These are phyloP conservation scores for Heteropelma amictum DNA, from an alignment of 2,888 invertebrate genomes.

Conservation along the genomic window DNA sequence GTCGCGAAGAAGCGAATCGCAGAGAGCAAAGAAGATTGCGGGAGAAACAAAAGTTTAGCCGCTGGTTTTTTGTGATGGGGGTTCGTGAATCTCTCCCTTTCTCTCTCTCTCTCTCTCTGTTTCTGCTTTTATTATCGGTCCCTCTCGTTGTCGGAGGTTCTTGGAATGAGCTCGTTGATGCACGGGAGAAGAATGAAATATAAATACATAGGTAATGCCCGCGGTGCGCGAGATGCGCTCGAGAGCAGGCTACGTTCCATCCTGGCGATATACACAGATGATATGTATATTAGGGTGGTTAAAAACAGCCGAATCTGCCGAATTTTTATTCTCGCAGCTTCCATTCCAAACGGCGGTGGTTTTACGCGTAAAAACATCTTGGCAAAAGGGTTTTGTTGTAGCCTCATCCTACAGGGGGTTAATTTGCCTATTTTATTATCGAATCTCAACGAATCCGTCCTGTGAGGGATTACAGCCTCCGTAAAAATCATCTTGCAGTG, in stretches of 20 bases:
- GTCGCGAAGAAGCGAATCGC: no score
- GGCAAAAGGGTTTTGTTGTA: no score
- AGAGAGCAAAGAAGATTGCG: neutral
- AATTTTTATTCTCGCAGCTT: no score
- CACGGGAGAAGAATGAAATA: constrained; percentile 38
- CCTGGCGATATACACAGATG: constrained; percentile 37
- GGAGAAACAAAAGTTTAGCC: neutral
- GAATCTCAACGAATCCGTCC: no score
- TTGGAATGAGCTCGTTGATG: constrained; percentile 16
- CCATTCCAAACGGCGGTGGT: no score
- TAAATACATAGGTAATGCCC: constrained; percentile 35
- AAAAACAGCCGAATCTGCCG: no score
- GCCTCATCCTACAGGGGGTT: no score
- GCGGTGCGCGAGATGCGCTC: neutral
- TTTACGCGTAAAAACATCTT: no score
- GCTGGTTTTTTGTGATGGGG: constrained; percentile 10
- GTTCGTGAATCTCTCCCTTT: neutral
- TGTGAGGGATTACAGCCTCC: no score
- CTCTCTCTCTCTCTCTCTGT: neutral
- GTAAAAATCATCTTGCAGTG: no score
- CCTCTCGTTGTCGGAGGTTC: neutral
- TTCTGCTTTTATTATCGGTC: constrained; percentile 6
- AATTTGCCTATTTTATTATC: no score
- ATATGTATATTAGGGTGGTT: no score
- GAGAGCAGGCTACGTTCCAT: constrained; percentile 35